These are phyloP conservation scores for Frankliniella fusca DNA, from an alignment of 2,888 invertebrate species.

Conservation along the genomic window DNA sequence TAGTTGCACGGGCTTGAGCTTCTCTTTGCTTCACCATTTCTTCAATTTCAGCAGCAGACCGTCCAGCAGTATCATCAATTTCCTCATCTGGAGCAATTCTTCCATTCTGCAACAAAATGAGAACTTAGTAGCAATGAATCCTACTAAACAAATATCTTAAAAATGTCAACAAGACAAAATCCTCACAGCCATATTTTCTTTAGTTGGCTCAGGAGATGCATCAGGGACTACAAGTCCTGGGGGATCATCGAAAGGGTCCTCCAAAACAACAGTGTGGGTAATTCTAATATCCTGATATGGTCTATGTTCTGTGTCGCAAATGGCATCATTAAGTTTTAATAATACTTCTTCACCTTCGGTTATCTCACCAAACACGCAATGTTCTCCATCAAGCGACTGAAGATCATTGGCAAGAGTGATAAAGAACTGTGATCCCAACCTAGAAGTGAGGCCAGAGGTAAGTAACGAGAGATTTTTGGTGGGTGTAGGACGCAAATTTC, in stretches of 20 bases:
- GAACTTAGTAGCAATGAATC: conserved; percentile 12
- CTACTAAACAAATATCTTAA: conserved; percentile 29
- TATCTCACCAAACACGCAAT: conserved; percentile 94
- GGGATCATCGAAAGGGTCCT: conserved; percentile 94
- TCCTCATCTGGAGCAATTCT: conserved; percentile 91
- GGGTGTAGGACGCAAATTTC: neutral
- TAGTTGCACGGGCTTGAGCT: conserved; percentile 93
- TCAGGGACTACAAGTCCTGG: conserved; percentile 69
- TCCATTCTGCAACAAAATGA: conserved; percentile 57
- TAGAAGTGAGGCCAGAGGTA: conserved; percentile 35
- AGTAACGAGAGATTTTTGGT: neutral
- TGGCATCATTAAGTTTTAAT: conserved; percentile 84
- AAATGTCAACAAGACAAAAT: neutral
- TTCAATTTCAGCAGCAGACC: conserved; percentile 75
- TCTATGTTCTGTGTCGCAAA: conserved; percentile 82
- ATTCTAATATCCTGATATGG: conserved; percentile 95
- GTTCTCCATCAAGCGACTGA: conserved; percentile 82
- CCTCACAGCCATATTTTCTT: conserved; percentile 39
- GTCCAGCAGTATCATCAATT: conserved; percentile 83
- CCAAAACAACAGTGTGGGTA: conserved; percentile 91
- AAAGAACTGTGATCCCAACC: conserved; percentile 89
- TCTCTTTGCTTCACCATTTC: conserved; percentile 87
- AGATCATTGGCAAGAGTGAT: conserved; percentile 84
- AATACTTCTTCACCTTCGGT: conserved; percentile 86
- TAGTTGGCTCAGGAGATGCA: conserved; percentile 77